phyloP scores from a whole-genome alignment of 1,140 invertebrate species.

The Cardiocondyla obscurior region DNA sequence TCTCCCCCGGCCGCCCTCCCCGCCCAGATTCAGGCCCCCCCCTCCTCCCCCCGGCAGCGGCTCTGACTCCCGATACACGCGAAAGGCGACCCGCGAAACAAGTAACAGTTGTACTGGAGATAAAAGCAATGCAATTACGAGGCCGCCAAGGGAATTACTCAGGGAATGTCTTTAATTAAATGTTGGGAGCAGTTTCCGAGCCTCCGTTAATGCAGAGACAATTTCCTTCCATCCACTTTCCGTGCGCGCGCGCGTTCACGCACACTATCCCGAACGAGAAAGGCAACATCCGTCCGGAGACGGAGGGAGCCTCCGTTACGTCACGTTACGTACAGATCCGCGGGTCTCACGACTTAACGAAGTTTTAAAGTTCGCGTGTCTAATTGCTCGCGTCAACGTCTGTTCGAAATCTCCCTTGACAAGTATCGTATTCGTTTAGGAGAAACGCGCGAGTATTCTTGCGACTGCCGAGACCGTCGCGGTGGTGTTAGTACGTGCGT shows the following conservation, averaged over 20 bases:
- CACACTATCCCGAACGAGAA: slow-evolving; percentile 34
- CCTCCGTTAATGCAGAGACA: slow-evolving; percentile 83
- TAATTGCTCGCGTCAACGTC: slow-evolving; percentile 80
- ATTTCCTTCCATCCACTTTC: slow-evolving; percentile 83
- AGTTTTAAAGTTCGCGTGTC: slow-evolving; percentile 78
- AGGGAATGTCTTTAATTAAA: slow-evolving; percentile 84
- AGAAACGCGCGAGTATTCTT: slow-evolving; percentile 39
- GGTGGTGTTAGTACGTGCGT: too few relatives aligned
- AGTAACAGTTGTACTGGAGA: slow-evolving; percentile 74
- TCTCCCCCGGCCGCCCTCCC: neutral
- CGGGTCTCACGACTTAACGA: slow-evolving; percentile 71
- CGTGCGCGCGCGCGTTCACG: slow-evolving; percentile 65
- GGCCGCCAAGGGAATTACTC: slow-evolving; percentile 78
- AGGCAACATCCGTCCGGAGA: slow-evolving; percentile 71
- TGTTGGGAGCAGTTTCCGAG: slow-evolving; percentile 83
- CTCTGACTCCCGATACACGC: slow-evolving; percentile 75
- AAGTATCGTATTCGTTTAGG: slow-evolving; percentile 75
- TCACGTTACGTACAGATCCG: slow-evolving; percentile 18
- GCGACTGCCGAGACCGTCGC: too few relatives aligned
- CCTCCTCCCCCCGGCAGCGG: too few relatives aligned
- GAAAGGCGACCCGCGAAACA: slow-evolving; percentile 74
- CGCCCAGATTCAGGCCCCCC: slow-evolving; percentile 40
- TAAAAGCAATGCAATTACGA: slow-evolving; percentile 43
- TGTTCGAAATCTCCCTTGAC: slow-evolving; percentile 71
- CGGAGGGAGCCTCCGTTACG: slow-evolving; percentile 4